Evolutionary conservation across 2,113 vertebrate genomes (phyloP).

Genomic region (Terrapene triunguis): DNA sequence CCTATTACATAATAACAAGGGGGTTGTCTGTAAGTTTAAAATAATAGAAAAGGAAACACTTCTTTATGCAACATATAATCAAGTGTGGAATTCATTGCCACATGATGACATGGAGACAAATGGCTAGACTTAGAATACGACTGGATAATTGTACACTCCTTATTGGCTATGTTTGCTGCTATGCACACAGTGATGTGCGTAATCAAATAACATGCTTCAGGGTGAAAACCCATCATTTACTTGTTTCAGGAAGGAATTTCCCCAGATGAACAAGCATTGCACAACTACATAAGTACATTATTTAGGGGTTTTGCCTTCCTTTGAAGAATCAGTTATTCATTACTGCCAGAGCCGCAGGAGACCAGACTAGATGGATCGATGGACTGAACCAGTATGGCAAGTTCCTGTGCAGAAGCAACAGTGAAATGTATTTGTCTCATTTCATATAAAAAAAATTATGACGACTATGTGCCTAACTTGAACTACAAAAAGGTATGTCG

Average conservation of each 20-base stretch:
- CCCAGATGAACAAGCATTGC: neutral
- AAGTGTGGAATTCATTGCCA: neutral
- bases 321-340: neutral
- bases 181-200: neutral
- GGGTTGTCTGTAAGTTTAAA: neutral
- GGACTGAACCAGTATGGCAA: neutral
- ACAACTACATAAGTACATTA: neutral
- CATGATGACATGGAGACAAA: neutral
- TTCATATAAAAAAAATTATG: slow-evolving; percentile 4
- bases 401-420: neutral
- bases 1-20: neutral
- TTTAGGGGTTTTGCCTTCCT: neutral
- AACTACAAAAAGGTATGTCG: neutral
- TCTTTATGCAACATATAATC: neutral
- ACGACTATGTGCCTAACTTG: neutral
- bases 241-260: neutral
- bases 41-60: neutral
- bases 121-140: neutral
- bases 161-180: neutral
- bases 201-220: neutral
- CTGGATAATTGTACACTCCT: neutral
- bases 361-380: neutral
- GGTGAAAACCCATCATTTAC: neutral
- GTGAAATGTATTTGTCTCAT: neutral
- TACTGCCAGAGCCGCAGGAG: neutral